Evolutionary conservation across 2,113 vertebrate genomes (phyloP).

Genomic region (Passer domesticus): DNA sequence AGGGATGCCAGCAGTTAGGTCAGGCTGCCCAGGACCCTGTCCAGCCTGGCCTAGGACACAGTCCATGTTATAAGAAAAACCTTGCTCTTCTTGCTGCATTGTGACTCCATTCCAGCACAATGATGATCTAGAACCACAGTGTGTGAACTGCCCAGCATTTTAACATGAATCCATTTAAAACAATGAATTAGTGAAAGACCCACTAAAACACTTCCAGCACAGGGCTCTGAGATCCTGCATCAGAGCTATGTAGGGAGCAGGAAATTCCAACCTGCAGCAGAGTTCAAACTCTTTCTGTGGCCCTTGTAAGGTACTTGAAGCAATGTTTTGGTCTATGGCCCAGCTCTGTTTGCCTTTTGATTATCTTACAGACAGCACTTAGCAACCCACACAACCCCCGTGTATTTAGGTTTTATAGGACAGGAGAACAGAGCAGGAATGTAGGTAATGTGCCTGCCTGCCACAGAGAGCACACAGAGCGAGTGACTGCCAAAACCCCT

Average conservation of each 20-base stretch:
- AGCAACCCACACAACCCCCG: slow-evolving; percentile 16
- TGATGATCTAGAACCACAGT: neutral
- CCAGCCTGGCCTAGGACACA: neutral
- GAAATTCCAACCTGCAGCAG: slow-evolving; percentile 9
- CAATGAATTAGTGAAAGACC: neutral
- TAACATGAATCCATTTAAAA: neutral
- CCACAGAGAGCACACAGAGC: neutral
- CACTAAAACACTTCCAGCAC: neutral
- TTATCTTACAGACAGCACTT: slow-evolving; percentile 32
- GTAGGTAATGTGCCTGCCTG: neutral
- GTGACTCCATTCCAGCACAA: neutral
- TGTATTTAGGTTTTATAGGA: neutral
- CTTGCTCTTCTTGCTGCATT: neutral
- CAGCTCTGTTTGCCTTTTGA: slow-evolving; percentile 47
- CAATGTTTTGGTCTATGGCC: neutral
- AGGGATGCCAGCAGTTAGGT: neutral
- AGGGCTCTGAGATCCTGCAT: no score
- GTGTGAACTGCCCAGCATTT: neutral
- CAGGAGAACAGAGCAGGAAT: neutral
- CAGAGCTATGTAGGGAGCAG: neutral
- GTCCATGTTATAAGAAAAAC: neutral
- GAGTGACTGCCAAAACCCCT: neutral
- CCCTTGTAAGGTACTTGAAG: neutral
- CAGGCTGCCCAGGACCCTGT: neutral
- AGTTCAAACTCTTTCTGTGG: neutral